Base-by-base conservation (phyloP, 53 echinoderm and acorn worm species). In the Temnopleurus reevesii region DNA sequence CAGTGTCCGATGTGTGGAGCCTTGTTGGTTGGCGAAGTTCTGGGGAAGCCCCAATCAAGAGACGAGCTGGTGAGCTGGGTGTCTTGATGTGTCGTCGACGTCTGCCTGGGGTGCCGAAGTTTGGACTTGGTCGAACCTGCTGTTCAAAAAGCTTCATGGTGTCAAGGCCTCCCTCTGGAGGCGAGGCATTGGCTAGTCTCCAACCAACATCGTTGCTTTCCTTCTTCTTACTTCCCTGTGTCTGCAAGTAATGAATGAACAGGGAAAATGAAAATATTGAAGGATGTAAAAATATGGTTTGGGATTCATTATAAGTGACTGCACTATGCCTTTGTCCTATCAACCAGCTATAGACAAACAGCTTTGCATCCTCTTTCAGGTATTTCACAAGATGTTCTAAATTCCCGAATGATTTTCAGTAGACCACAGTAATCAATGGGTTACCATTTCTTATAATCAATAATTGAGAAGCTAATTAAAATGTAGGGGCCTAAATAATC, bases 131-230 rank as follows among this genome's bases (percentile, higher is more conserved):
- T 5, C 46, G 51, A 15, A 28, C 34, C n/a, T 55, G 86, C 12
- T 49, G 66, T 13, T 91, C 89, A 85, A 95, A 89, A 28, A 66
- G 66, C 33, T 93, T 91, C 63, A 91, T 26, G 66, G 93, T 90
- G 77, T 92, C 95, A 12, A 95, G 90, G 10, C 90, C 94, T 12
- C 92, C 94, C 53, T 91, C 81, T 36, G 63, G 71, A 35, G 94
- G 93, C 8, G 88, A 87, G 55, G 89, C 90, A 61, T 94, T 94
- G 34, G 98, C 98, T 7, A 97, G 90, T 25, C 98, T 92, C 92
- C 93, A 96, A 8, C 98, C 98, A 45, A 97, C 91, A 38, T 92
- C 90, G 45, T 93, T 91, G 65, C 84, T 66, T 26, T 87, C 88
- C 53, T 87, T 71, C 13, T 17, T 65, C 24, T 87, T 87, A 53